A percentile compares a stretch with the other conserved stretches of the same genome.
These are phyloP conservation scores for Trichosurus vulpecula DNA, from an alignment of 2,797 vertebrate species.

Conservation along the genomic window DNA sequence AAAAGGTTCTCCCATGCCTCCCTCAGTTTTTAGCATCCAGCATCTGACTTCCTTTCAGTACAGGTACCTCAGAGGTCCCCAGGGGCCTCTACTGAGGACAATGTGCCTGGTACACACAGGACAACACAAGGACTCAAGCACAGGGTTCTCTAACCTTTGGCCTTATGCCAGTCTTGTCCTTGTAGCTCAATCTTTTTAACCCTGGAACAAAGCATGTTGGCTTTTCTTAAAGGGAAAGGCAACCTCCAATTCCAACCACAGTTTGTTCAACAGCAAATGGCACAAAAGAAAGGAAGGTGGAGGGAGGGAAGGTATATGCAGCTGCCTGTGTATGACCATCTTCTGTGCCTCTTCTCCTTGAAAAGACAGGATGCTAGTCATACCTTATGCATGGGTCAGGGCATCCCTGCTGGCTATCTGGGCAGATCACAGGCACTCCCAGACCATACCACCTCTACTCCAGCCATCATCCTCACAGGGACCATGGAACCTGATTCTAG, in stretches of 20 bases:
- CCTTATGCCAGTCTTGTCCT: neutral
- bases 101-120: neutral
- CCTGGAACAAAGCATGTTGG: neutral
- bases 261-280: neutral
- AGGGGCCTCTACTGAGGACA: neutral
- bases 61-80: neutral
- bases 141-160: neutral
- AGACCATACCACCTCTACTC: neutral
- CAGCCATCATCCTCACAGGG: neutral
- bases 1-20: neutral
- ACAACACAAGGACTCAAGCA: neutral
- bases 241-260: neutral
- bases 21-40: neutral
- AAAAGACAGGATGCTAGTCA: neutral
- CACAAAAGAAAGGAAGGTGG: neutral
- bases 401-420: neutral
- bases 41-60: neutral
- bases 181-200: neutral
- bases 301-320: neutral
- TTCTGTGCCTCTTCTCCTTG: neutral
- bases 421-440: neutral
- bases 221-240: neutral
- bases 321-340: neutral
- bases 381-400: neutral
- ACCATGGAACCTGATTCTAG: neutral